Conservation (phyloP, 2,888 invertebrate genomes). For the Tetranychus truncatus region DNA sequence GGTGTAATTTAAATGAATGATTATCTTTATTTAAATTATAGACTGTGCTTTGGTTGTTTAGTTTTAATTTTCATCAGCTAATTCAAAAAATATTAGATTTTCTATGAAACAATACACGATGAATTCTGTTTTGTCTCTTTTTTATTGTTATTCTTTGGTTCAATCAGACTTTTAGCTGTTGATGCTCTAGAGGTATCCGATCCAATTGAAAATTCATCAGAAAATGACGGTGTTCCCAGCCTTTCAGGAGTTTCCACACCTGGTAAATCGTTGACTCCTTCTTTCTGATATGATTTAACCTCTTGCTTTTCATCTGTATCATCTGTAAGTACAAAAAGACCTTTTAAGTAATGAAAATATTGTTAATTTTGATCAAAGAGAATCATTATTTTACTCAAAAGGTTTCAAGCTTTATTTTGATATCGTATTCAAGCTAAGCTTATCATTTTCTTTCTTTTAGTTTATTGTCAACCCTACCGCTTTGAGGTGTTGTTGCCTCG, state of each 20-base stretch:
- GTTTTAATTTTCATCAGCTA: no score
- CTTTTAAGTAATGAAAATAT: not conserved
- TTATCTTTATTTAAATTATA: no score
- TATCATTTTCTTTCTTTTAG: not conserved
- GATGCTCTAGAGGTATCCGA: not conserved
- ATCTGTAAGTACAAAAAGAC: not conserved
- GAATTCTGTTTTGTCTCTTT: not conserved
- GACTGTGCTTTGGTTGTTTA: no score
- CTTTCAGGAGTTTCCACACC: not conserved
- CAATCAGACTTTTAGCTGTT: not conserved
- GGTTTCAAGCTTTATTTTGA: no score
- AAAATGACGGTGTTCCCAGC: not conserved
- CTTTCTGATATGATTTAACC: not conserved
- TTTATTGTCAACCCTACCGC: not conserved
- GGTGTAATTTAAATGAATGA: no score
- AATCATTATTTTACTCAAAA: not conserved
- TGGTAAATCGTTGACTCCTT: not conserved
- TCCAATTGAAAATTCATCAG: not conserved
- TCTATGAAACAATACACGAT: not conserved
- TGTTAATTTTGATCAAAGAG: not conserved
- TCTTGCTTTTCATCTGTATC: not conserved
- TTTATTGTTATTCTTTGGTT: not conserved
- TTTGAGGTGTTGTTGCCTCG: not conserved
- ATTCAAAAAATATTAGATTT: no score
- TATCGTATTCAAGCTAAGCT: no score